Conservation (phyloP, 1,140 invertebrate genomes). For the Drosophila subobscura region DNA sequence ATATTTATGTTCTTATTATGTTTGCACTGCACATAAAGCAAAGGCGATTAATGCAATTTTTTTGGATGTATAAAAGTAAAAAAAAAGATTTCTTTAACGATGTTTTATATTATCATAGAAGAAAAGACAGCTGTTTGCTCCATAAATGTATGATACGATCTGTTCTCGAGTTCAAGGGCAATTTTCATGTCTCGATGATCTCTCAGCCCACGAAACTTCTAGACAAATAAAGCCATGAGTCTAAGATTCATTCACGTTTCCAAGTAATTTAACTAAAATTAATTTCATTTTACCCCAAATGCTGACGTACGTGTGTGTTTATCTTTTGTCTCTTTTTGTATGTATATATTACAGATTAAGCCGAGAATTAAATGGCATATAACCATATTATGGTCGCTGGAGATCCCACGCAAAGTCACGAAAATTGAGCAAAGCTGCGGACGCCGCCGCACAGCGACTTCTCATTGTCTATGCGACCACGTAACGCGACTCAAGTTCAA, state of each 20-base stretch:
- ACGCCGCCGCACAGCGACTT: slow-evolving; percentile 27
- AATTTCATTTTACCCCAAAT: slow-evolving; percentile 33
- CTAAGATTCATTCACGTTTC: slow-evolving; percentile 64
- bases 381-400: slow-evolving; percentile 66
- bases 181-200: slow-evolving; percentile 3
- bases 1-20: too few relatives aligned
- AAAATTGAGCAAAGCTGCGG: slow-evolving; percentile 46
- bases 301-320: slow-evolving; percentile 30
- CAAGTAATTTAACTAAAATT: slow-evolving; percentile 69
- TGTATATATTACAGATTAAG: slow-evolving; percentile 74
- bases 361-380: slow-evolving; percentile 72
- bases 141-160: too few relatives aligned
- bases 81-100: too few relatives aligned
- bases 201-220: slow-evolving; percentile 18
- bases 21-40: too few relatives aligned
- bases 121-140: too few relatives aligned
- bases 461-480: slow-evolving; percentile 42
- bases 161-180: slow-evolving; percentile 31
- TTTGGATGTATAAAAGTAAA: too few relatives aligned
- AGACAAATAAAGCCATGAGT: slow-evolving; percentile 37
- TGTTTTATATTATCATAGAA: too few relatives aligned
- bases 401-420: slow-evolving; percentile 75
- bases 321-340: slow-evolving; percentile 25
- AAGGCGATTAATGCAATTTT: too few relatives aligned
- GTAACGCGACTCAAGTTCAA: slow-evolving; percentile 45